Evolutionary conservation across 1,140 invertebrate genomes (phyloP).

Genomic region (Dreissena polymorpha): DNA sequence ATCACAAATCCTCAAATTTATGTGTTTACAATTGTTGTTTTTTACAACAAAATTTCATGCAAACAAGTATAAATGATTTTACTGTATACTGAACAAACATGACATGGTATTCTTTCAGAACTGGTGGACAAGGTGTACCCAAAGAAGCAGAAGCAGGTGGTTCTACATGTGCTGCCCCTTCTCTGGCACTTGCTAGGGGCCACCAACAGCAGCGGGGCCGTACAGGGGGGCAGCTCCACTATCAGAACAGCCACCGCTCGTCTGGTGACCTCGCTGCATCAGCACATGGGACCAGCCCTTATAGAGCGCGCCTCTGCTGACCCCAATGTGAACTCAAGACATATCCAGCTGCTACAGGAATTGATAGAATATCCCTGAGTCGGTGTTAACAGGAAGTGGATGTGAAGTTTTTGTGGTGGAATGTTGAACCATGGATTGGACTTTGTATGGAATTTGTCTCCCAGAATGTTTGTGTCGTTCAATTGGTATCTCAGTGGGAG

Average conservation of each 20-base stretch:
- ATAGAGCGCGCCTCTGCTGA: conserved; percentile 74
- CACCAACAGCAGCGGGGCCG: conserved; percentile 71
- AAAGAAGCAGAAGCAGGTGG: conserved; percentile 76
- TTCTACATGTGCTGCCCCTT: conserved; percentile 76
- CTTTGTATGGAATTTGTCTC: too few relatives aligned
- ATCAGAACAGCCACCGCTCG: conserved; percentile 70
- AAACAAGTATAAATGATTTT: too few relatives aligned
- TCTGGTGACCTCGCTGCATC: conserved; percentile 70
- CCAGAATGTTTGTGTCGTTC: too few relatives aligned
- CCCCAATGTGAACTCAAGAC: conserved; percentile 71
- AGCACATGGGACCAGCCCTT: conserved; percentile 73
- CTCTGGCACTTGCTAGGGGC: conserved; percentile 77
- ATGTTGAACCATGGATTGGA: too few relatives aligned
- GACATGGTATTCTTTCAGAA: conserved; percentile 65
- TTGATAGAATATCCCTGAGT: conserved; percentile 58
- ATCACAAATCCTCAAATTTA: too few relatives aligned
- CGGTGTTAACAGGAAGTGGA: background rate
- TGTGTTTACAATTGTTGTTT: too few relatives aligned
- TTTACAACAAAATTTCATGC: too few relatives aligned
- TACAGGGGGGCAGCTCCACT: conserved; percentile 70
- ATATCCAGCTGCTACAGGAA: conserved; percentile 73
- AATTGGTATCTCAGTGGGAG: too few relatives aligned
- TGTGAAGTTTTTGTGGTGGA: background rate
- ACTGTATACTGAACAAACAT: too few relatives aligned
- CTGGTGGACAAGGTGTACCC: conserved; percentile 75